phyloP scores from a whole-genome alignment of 1,140 invertebrate species.

The Heliothis virescens region DNA sequence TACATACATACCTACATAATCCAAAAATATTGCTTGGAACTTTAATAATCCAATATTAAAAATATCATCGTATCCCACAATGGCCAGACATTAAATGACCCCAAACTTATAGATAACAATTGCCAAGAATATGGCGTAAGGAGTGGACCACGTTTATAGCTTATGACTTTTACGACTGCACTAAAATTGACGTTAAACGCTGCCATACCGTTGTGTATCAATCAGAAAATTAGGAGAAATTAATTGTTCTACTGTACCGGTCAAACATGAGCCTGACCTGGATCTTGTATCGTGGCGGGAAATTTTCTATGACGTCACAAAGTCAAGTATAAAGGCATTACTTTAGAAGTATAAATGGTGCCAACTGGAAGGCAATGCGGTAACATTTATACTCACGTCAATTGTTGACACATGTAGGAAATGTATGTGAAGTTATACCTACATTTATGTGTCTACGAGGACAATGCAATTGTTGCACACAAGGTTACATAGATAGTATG shows the following conservation, averaged over 20 bases:
- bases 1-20: too few species aligned
- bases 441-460: background rate
- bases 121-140: slow-evolving; percentile 50
- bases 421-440: background rate
- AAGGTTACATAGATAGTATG: background rate
- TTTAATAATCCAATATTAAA: slow-evolving; percentile 30
- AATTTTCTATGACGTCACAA: slow-evolving; percentile 36
- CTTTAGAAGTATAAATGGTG: slow-evolving; percentile 22
- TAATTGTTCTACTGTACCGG: slow-evolving; percentile 41
- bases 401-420: slow-evolving; percentile 19
- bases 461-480: background rate
- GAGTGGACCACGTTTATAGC: slow-evolving; percentile 59
- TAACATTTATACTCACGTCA: slow-evolving; percentile 8
- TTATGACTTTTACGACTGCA: slow-evolving; percentile 58
- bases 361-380: slow-evolving; percentile 6
- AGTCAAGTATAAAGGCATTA: slow-evolving; percentile 25
- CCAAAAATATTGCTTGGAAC: background rate
- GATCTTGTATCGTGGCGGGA: slow-evolving; percentile 19
- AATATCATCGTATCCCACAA: background rate
- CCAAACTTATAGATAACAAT: slow-evolving; percentile 27
- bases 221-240: slow-evolving; percentile 52
- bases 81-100: slow-evolving; percentile 20
- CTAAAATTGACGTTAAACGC: slow-evolving; percentile 62
- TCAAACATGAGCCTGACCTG: slow-evolving; percentile 17
- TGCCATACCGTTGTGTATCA: slow-evolving; percentile 54